Conservation (phyloP, 2,888 invertebrate species). For the Lysandra coridon region DNA sequence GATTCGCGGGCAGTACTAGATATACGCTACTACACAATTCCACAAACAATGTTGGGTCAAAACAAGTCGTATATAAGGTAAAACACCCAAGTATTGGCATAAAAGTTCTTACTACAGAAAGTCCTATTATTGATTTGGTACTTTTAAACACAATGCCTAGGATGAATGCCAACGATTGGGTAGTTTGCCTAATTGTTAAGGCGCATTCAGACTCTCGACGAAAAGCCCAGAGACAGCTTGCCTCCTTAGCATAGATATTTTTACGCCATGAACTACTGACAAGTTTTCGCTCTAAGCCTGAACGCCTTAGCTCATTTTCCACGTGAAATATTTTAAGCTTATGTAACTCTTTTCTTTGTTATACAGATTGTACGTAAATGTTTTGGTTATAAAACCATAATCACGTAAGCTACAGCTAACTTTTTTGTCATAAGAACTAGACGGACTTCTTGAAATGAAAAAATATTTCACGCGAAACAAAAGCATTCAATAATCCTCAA, state of each 20-base stretch:
- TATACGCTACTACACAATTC: constrained; percentile 31
- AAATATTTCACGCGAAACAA: constrained; percentile 8
- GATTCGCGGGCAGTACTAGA: constrained; percentile 47
- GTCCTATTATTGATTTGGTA: background rate
- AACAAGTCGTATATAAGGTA: constrained; percentile 13
- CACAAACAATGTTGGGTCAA: constrained; percentile 31
- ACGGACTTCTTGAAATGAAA: background rate
- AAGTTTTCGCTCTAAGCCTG: background rate
- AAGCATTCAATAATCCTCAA: background rate
- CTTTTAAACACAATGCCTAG: background rate
- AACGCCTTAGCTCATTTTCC: background rate
- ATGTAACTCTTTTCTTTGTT: background rate
- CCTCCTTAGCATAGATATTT: background rate
- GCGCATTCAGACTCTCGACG: background rate
- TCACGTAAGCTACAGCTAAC: no score
- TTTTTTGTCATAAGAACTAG: background rate
- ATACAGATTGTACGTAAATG: background rate
- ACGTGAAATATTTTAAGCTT: background rate
- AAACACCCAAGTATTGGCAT: background rate
- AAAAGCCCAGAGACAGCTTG: background rate
- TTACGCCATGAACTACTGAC: background rate
- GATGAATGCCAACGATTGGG: background rate
- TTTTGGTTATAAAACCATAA: background rate
- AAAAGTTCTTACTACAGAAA: background rate
- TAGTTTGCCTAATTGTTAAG: background rate